Base-by-base conservation (phyloP, 2,797 vertebrate genomes). In the Falco naumanni region DNA sequence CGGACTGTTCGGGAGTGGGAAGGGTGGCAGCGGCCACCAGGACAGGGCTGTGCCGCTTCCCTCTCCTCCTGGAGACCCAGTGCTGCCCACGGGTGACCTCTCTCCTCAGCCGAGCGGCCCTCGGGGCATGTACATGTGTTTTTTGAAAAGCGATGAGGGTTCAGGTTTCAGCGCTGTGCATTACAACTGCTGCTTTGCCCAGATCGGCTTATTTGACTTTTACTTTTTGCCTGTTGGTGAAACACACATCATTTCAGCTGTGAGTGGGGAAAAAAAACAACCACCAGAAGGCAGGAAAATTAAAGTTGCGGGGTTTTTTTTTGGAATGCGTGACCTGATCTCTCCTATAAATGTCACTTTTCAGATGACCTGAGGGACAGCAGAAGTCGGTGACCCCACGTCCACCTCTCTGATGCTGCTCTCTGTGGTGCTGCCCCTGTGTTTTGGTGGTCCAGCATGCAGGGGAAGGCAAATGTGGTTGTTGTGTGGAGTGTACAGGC, bases 361-460 rank as follows among this genome's bases (percentile, higher is more conserved):
- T 81, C 70, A 63, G 48, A 48, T 1, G 31, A 31, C 57, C 69
- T 2, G 4, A 45, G 80, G 80, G 82, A 26, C 29, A 57, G 53
- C 61, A 70, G 79, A 87, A 78, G 51, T 25, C 9, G 6, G 60
- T 51, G 84, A 79, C 48, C 69, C 70, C 65, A 5, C 7, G 8
- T 75, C 74, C 39, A 48, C 29, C 34, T 28, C 64, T 5, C 53
- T 2, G 4, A 1, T 16, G 80, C 84, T 43, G 59, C 51, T 75
- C 74, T 70, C 66, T 56, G 68, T 25, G 51, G 21, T 51, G 69
- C 64, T 88, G 72, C 39, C 75, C 4, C 0, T 47, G 60, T 39
- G 6, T 84, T 95, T 71, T 77, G 90, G 91, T 94, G 95, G 95
- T 87, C 91, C 84, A 51, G 66, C 21, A 2, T 2, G 53, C 56